Percentiles rank a stretch among this genome's conserved stretches.
Conservation (phyloP, 2,888 invertebrate species). For the Agrenia bidenticulata region DNA sequence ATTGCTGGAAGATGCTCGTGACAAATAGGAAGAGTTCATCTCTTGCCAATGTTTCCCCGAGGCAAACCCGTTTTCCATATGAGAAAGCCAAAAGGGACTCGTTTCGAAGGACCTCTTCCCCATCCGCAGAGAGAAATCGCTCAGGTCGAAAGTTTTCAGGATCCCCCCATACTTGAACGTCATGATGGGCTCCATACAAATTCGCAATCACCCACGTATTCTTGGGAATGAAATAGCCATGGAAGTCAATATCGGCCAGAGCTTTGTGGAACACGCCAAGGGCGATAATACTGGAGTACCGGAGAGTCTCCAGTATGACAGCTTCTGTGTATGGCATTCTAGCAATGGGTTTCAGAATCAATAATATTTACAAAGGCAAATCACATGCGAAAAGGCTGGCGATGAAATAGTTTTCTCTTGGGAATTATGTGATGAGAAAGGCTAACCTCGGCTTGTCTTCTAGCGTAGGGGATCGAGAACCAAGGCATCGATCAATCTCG, state of each 20-base stretch:
- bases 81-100: slow-evolving; percentile 38
- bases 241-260: slow-evolving; percentile 12
- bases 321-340: slow-evolving; percentile 42
- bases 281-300: slow-evolving; percentile 31
- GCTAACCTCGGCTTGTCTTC: slow-evolving; percentile 29
- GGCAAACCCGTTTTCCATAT: slow-evolving; percentile 32
- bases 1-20: slow-evolving; percentile 41
- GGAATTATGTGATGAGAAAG: too few relatives aligned
- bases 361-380: too few relatives aligned
- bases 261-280: slow-evolving; percentile 33
- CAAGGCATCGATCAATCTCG: slow-evolving; percentile 41
- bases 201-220: slow-evolving; percentile 35
- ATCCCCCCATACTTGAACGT: slow-evolving; percentile 37
- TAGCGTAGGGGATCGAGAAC: slow-evolving; percentile 26
- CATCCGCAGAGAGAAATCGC: slow-evolving; percentile 27
- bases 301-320: slow-evolving; percentile 30
- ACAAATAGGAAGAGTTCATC: slow-evolving; percentile 44
- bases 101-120: slow-evolving; percentile 23
- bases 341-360: too few relatives aligned
- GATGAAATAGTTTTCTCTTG: too few relatives aligned
- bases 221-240: slow-evolving; percentile 32
- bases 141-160: slow-evolving; percentile 42
- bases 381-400: too few relatives aligned
- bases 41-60: slow-evolving; percentile 37
- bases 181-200: slow-evolving; percentile 34